Percentiles rank a stretch among this genome's conserved stretches.
Conservation (phyloP, 37 sponge, comb jelly and placozoan species). For the Agelas oroides region DNA sequence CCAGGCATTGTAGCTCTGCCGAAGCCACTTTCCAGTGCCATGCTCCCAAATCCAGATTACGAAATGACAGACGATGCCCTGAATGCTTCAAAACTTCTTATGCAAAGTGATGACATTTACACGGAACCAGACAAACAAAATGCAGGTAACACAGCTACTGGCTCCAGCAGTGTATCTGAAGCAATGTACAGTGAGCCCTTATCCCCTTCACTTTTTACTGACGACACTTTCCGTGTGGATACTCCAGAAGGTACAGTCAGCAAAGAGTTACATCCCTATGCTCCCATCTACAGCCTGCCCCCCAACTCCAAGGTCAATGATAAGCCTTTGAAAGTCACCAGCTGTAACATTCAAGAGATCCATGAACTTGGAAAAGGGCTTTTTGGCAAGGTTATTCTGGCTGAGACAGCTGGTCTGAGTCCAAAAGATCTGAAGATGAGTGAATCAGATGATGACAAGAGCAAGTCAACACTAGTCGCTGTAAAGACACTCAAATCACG, state of each 20-base stretch:
- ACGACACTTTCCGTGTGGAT: not conserved
- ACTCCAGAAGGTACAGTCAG: not conserved
- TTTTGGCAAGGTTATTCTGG: constrained; percentile 48
- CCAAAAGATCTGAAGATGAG: constrained; percentile 29
- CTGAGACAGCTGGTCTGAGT: constrained; percentile 29
- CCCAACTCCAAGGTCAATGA: not conserved
- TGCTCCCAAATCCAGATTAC: not conserved
- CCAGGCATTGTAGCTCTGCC: not conserved
- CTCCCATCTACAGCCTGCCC: constrained; percentile 20
- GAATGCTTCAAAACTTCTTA: not conserved
- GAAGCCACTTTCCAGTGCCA: not conserved
- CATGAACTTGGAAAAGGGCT: constrained; percentile 41
- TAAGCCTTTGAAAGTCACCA: not conserved
- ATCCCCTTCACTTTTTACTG: not conserved
- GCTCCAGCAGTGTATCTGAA: not conserved
- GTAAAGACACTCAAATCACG: constrained; percentile 55
- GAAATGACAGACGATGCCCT: not conserved
- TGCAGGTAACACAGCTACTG: not conserved
- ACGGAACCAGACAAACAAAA: not conserved
- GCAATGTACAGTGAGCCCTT: not conserved
- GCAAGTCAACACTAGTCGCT: constrained; percentile 11
- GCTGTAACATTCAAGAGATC: constrained; percentile 26
- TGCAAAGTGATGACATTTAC: not conserved
- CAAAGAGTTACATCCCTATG: not conserved
- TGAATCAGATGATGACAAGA: not conserved